These are phyloP conservation scores for Parnassius smintheus DNA, from an alignment of 2,888 invertebrate species.

Conservation along the genomic window DNA sequence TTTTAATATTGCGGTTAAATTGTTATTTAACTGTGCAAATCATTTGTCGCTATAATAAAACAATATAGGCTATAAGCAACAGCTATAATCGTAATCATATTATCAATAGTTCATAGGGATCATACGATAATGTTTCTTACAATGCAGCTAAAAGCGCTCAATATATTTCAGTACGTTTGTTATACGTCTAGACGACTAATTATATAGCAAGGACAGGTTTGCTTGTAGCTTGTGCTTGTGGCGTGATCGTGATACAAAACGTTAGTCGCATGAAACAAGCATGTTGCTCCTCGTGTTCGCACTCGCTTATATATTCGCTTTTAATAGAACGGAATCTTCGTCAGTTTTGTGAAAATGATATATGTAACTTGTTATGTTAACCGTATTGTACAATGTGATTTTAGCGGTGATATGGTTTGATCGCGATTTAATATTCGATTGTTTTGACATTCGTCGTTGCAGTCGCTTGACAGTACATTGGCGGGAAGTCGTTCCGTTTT, in stretches of 20 bases:
- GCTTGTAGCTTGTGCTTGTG: conserved; percentile 29
- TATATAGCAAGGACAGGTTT: conserved; percentile 33
- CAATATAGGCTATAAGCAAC: conserved; percentile 2
- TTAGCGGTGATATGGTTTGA: conserved; percentile 22
- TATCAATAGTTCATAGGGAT: conserved; percentile 43
- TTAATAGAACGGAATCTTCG: conserved; percentile 9
- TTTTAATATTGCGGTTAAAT: conserved; percentile 9
- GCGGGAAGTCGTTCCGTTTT: conserved; percentile 57
- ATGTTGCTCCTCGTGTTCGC: conserved; percentile 24
- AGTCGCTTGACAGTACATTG: conserved; percentile 35
- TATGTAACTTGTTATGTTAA: conserved; percentile 13
- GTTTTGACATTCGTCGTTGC: conserved; percentile 33
- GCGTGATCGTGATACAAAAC: conserved; percentile 17
- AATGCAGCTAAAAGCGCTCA: conserved; percentile 43
- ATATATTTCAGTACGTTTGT: conserved; percentile 31
- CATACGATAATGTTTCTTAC: conserved; percentile 41
- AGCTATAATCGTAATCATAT: conserved; percentile 6
- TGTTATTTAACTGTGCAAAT: not conserved
- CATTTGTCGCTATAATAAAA: not conserved
- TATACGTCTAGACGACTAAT: conserved; percentile 32
- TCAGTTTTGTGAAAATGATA: conserved; percentile 13
- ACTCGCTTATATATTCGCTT: conserved; percentile 16
- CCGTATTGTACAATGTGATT: conserved; percentile 34
- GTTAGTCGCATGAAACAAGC: conserved; percentile 25
- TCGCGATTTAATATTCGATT: conserved; percentile 33